phyloP scores from a whole-genome alignment of 2,113 vertebrate genomes.

The Scopus umbretta region DNA sequence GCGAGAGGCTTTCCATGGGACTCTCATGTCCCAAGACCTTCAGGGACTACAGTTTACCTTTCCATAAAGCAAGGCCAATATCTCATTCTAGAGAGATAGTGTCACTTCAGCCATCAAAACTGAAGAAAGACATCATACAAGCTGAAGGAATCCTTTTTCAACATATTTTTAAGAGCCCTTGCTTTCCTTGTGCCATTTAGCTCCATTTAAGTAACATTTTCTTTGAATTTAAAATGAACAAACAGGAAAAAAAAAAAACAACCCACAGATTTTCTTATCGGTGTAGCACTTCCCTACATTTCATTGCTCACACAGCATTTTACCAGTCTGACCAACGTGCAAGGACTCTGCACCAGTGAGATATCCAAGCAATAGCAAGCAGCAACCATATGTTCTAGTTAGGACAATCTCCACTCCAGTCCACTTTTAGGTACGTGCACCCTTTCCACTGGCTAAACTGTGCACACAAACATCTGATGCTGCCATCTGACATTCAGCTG shows the following conservation, averaged over 20 bases:
- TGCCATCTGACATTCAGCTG: neutral
- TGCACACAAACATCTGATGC: neutral
- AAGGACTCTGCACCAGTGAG: neutral
- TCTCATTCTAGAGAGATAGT: neutral
- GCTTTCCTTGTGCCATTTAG: neutral
- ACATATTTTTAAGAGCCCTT: fast-evolving
- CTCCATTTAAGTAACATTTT: neutral
- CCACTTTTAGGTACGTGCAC: fast-evolving
- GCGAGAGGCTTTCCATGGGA: neutral
- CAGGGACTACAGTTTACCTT: neutral
- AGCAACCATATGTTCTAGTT: neutral
- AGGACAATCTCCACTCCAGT: neutral
- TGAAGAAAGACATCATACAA: neutral
- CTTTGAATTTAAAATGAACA: neutral
- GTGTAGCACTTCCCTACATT: neutral
- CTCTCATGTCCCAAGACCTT: fast-evolving
- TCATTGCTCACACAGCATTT: neutral
- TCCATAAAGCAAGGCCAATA: neutral
- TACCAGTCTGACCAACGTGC: fast-evolving
- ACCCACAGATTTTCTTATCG: neutral
- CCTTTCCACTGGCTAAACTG: neutral
- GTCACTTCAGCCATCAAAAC: neutral
- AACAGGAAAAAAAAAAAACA: neutral
- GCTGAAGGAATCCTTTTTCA: neutral
- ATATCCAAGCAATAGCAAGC: fast-evolving